Conservation (phyloP, 2,113 vertebrate genomes). For the Triplophysa dalaica region DNA sequence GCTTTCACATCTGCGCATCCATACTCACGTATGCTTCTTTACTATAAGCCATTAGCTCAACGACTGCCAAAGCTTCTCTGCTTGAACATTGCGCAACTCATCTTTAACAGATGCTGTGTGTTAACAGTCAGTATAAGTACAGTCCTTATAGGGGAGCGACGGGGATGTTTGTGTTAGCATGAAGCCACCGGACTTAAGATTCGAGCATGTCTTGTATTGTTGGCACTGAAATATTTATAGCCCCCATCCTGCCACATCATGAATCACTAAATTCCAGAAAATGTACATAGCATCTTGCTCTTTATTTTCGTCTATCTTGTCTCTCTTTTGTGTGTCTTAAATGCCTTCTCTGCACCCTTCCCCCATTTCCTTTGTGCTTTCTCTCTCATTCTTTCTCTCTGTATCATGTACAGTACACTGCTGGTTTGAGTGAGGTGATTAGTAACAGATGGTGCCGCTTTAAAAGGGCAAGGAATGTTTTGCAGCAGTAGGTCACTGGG, state of each 20-base stretch:
- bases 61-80: neutral
- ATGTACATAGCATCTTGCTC: neutral
- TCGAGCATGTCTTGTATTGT: slow-evolving; percentile 11
- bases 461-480: slow-evolving; percentile 39
- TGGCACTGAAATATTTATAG: slow-evolving; percentile 31
- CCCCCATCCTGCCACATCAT: slow-evolving; percentile 28
- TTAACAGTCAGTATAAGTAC: neutral
- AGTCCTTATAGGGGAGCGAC: slow-evolving; percentile 10
- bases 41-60: neutral
- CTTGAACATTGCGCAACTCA: neutral
- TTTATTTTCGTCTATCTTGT: neutral
- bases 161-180: slow-evolving; percentile 35
- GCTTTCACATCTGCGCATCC: neutral
- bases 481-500: slow-evolving; percentile 55
- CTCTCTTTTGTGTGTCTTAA: neutral
- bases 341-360: neutral
- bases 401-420: slow-evolving; percentile 1
- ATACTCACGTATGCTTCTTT: neutral
- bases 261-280: slow-evolving; percentile 19
- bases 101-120: neutral
- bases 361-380: slow-evolving; percentile 3
- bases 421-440: slow-evolving; percentile 38
- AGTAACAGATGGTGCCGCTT: slow-evolving; percentile 54
- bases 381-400: neutral
- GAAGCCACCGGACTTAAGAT: slow-evolving; percentile 36